A percentile compares a stretch with the other conserved stretches of the same genome.
These are phyloP conservation scores for Rhinolophus sinicus DNA, from an alignment of 2,113 vertebrate genomes.

Conservation along the genomic window DNA sequence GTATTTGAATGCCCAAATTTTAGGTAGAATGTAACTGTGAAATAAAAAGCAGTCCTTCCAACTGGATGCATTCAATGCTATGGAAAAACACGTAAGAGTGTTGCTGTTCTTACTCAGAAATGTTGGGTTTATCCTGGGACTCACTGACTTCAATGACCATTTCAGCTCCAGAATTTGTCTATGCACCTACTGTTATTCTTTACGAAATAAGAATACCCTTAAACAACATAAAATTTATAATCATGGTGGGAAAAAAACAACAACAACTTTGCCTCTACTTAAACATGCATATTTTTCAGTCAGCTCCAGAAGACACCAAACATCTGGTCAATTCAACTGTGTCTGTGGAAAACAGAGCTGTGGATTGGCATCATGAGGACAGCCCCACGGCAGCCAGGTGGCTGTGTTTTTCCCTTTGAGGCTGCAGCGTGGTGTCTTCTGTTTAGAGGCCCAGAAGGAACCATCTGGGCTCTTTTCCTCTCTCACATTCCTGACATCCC, in stretches of 20 bases:
- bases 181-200: background rate
- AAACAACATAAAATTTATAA: constrained; percentile 30
- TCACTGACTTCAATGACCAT: background rate
- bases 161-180: background rate
- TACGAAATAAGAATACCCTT: background rate
- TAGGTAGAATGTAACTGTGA: background rate
- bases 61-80: background rate
- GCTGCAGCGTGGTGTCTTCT: background rate
- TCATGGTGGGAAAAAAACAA: background rate
- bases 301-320: background rate
- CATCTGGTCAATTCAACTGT: background rate
- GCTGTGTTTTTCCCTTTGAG: background rate
- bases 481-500: background rate
- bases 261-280: background rate
- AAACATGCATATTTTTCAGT: background rate
- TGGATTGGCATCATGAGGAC: background rate
- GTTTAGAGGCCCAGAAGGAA: background rate
- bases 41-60: background rate
- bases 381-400: accelerated
- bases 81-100: background rate
- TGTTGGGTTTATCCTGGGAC: background rate
- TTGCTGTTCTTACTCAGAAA: background rate
- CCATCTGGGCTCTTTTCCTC: background rate
- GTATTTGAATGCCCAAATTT: background rate
- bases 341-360: background rate